phyloP scores from a whole-genome alignment of 2,888 invertebrate genomes.

The Cryptophagus acutangulus region DNA sequence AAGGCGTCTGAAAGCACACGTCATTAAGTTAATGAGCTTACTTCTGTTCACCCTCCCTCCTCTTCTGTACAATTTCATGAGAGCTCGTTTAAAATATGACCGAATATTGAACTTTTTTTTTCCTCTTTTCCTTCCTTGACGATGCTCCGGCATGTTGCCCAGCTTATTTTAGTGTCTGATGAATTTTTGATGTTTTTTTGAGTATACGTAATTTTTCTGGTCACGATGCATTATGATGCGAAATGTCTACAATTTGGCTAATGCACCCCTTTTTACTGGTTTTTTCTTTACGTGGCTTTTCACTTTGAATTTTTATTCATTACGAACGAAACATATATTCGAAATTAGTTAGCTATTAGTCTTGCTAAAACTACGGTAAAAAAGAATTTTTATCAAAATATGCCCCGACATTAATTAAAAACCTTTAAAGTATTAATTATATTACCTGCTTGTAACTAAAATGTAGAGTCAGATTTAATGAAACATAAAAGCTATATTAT shows the following conservation, averaged over 20 bases:
- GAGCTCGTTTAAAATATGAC: conserved; percentile 30
- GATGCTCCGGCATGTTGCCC: conserved; percentile 27
- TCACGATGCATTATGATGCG: conserved; percentile 21
- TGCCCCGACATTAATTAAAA: too few relatives aligned
- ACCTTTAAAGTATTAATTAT: too few relatives aligned
- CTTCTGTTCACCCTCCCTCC: conserved; percentile 28
- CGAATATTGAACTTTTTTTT: conserved; percentile 31
- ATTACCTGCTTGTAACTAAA: too few relatives aligned
- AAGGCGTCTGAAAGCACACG: conserved; percentile 37
- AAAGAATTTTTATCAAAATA: background rate
- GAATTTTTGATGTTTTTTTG: conserved; percentile 45
- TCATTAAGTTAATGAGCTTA: conserved; percentile 45
- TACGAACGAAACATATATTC: too few relatives aligned
- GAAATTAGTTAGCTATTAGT: too few relatives aligned
- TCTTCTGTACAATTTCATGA: conserved; percentile 19
- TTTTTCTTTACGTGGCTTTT: too few relatives aligned
- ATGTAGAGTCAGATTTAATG: too few relatives aligned
- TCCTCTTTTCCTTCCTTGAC: conserved; percentile 20
- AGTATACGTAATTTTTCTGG: conserved; percentile 35
- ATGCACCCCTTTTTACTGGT: background rate
- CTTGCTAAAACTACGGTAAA: background rate
- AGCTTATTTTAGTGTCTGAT: conserved; percentile 39
- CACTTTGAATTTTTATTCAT: too few relatives aligned
- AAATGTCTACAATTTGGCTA: conserved; percentile 10
- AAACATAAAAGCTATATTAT: too few relatives aligned